Percentiles rank a stretch among this genome's conserved stretches.
Conservation (phyloP, 2,113 vertebrate species). For the Lagopus muta region DNA sequence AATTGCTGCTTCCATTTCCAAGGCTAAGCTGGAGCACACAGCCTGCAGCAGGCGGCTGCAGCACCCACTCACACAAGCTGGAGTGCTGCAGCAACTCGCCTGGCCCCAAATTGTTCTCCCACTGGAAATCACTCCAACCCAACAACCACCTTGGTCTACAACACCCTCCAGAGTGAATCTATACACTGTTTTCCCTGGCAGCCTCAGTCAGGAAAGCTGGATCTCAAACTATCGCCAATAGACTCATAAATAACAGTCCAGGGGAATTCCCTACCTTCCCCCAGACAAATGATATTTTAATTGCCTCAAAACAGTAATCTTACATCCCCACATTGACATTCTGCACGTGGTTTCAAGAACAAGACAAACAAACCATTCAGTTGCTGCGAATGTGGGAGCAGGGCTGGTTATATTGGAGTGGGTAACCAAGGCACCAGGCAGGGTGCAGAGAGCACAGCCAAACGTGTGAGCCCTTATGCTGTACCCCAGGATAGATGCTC, state of each 20-base stretch:
- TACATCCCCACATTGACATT: not conserved
- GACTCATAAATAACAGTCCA: not conserved
- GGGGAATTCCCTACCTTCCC: conserved; percentile 41
- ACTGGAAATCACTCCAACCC: not conserved
- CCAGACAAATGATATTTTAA: not conserved
- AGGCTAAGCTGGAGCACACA: not conserved
- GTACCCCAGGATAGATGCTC: rapidly evolving
- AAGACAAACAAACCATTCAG: rapidly evolving
- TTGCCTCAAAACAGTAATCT: not conserved
- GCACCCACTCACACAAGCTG: not conserved
- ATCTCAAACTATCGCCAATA: not conserved
- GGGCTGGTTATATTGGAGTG: not conserved
- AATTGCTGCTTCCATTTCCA: not conserved
- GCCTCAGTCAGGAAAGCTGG: conserved; percentile 9
- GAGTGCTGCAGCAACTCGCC: not conserved
- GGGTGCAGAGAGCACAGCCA: not conserved
- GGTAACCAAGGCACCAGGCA: not conserved
- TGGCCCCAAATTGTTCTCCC: not conserved
- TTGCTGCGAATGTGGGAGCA: not conserved
- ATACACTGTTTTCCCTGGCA: conserved; percentile 19
- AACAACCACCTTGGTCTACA: not conserved
- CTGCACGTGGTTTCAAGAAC: not conserved
- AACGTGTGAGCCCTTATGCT: rapidly evolving
- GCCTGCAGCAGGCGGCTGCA: not conserved
- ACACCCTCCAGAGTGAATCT: not conserved